Conservation (phyloP, 2,888 invertebrate species). For the Clusia tigrina region DNA sequence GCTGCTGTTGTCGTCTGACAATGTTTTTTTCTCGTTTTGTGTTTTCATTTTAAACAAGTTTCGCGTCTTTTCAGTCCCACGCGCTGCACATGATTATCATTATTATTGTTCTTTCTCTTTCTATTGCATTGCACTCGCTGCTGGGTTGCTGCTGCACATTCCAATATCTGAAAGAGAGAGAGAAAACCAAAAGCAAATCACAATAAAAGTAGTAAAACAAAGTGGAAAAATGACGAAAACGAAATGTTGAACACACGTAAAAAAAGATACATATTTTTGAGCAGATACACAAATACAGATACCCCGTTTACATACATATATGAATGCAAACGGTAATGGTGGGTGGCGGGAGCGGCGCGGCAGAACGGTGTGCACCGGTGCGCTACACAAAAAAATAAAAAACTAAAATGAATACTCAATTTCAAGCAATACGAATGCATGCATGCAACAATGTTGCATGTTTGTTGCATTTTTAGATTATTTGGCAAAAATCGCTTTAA, state of each 20-base stretch:
- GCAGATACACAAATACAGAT: not conserved
- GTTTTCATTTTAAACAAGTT: slow-evolving; percentile 17
- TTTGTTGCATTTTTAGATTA: not conserved
- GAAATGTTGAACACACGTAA: not conserved
- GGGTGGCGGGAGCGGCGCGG: not conserved
- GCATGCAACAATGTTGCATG: not conserved
- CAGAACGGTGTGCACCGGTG: not conserved
- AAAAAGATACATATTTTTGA: not conserved
- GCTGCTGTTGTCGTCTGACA: slow-evolving; percentile 19
- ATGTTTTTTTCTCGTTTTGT: slow-evolving; percentile 15
- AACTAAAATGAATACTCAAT: not conserved
- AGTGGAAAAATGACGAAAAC: not conserved
- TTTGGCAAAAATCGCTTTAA: no score
- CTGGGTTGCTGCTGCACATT: not conserved
- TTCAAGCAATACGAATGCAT: not conserved
- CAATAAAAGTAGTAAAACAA: not conserved
- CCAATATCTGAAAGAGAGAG: not conserved
- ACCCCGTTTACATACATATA: not conserved
- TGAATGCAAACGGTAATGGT: not conserved
- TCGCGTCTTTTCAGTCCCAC: slow-evolving; percentile 20
- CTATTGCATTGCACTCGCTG: not conserved
- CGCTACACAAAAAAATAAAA: not conserved
- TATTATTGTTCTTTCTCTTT: slow-evolving; percentile 2
- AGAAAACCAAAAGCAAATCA: not conserved
- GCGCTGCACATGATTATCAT: not conserved